Conservation (phyloP, 2,888 invertebrate species). For the Hyposoter didymator region DNA sequence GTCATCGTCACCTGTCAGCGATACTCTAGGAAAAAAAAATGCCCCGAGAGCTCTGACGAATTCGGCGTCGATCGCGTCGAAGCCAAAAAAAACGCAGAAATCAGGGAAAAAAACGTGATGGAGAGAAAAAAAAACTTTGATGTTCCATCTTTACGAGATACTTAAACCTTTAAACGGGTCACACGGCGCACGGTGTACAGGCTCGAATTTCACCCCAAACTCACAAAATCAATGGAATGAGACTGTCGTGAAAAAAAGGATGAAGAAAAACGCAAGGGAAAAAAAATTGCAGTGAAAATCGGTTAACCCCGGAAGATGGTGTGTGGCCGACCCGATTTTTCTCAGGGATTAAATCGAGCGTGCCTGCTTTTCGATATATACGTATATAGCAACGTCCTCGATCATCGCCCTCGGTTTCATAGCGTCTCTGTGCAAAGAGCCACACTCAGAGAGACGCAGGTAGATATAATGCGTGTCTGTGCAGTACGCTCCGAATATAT, state of each 20-base stretch:
- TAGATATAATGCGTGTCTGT: conserved; percentile 50
- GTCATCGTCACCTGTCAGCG: conserved; percentile 73
- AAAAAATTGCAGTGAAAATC: conserved; percentile 80
- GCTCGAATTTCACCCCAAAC: conserved; percentile 69
- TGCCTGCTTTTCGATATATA: conserved; percentile 71
- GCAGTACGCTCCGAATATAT: conserved; percentile 57
- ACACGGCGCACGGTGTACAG: conserved; percentile 72
- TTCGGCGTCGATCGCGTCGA: conserved; percentile 45
- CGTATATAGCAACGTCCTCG: conserved; percentile 27
- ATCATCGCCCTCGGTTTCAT: conserved; percentile 50
- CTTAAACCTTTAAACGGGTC: conserved; percentile 83
- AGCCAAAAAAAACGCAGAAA: conserved; percentile 29
- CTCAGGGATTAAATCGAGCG: conserved; percentile 84
- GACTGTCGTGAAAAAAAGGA: conserved; percentile 46
- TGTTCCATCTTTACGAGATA: conserved; percentile 82
- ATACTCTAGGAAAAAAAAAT: conserved; percentile 61
- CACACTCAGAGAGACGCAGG: conserved; percentile 61
- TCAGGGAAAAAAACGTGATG: conserved; percentile 46
- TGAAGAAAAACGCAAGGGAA: conserved; percentile 67
- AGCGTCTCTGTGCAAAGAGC: conserved; percentile 50
- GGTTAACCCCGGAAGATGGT: conserved; percentile 80
- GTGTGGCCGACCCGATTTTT: conserved; percentile 77
- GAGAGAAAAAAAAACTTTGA: conserved; percentile 62
- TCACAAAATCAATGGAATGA: conserved; percentile 32
- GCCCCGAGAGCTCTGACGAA: conserved; percentile 55